Evolutionary conservation across 2,797 vertebrate genomes (phyloP).

Genomic region (Enteromius treurensis): DNA sequence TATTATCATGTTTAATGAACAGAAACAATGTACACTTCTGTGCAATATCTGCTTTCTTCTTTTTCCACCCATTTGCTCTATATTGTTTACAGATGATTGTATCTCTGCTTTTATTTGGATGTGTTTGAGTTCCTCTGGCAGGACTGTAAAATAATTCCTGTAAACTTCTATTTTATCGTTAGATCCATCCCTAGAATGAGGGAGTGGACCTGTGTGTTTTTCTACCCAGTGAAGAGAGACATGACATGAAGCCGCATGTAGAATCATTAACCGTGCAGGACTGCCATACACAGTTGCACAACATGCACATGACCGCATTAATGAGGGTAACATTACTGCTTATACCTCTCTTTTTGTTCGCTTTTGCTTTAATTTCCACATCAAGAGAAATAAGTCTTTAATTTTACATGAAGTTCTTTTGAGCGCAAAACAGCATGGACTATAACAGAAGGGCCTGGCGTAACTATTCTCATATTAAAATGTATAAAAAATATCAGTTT

Average conservation of each 20-base stretch:
- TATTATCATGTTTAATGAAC: conserved; percentile 23
- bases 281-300: conserved; percentile 41
- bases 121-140: conserved; percentile 50
- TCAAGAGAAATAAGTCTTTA: neutral
- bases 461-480: neutral
- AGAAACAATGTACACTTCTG: neutral
- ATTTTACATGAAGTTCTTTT: neutral
- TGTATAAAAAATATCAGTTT: neutral
- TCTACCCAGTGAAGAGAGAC: conserved; percentile 59
- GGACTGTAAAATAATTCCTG: conserved; percentile 52
- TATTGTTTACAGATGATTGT: conserved; percentile 30
- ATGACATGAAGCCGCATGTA: conserved; percentile 67
- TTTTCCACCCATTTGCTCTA: conserved; percentile 13
- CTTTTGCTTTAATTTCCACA: neutral
- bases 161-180: conserved; percentile 52
- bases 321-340: conserved; percentile 3
- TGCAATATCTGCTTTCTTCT: conserved; percentile 5
- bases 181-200: conserved; percentile 50
- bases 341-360: neutral
- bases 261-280: conserved; percentile 55
- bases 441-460: neutral
- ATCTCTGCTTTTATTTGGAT: conserved; percentile 43
- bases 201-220: conserved; percentile 61
- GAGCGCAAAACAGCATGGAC: neutral
- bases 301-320: neutral